A percentile compares a stretch with the other conserved stretches of the same genome.
Evolutionary conservation across 2,888 invertebrate genomes (phyloP).

Genomic region (Lymantria monacha): DNA sequence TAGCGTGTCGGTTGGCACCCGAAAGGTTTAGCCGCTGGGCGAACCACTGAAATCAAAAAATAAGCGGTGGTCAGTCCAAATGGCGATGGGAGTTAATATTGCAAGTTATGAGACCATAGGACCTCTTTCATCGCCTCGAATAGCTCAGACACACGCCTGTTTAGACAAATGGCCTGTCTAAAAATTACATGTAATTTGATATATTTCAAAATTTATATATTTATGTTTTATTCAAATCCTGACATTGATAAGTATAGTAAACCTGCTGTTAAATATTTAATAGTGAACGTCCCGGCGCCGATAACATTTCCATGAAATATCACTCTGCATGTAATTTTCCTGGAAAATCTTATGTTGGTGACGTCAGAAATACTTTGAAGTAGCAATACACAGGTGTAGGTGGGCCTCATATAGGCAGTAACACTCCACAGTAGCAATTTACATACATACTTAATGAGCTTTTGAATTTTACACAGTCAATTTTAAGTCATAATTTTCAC

Average conservation of each 20-base stretch:
- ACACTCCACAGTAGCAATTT: constrained; percentile 20
- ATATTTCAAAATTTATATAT: too few relatives aligned
- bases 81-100: too few relatives aligned
- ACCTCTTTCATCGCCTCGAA: too few relatives aligned
- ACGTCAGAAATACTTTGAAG: constrained; percentile 14
- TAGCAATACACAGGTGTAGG: constrained; percentile 25
- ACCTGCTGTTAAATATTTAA: constrained; percentile 56
- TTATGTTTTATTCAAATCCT: constrained; percentile 39
- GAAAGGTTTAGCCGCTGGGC: too few relatives aligned
- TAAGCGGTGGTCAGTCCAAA: too few relatives aligned
- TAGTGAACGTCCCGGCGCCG: constrained; percentile 23
- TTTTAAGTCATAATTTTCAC: neutral
- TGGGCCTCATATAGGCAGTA: constrained; percentile 17
- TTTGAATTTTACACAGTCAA: constrained; percentile 1
- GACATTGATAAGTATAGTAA: constrained; percentile 60
- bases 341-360: constrained; percentile 16
- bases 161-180: too few relatives aligned
- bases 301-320: constrained; percentile 46
- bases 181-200: too few relatives aligned
- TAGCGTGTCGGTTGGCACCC: too few relatives aligned
- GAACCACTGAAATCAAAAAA: too few relatives aligned
- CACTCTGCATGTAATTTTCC: constrained; percentile 25
- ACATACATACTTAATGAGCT: constrained; percentile 27
- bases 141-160: too few relatives aligned
- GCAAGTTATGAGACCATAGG: too few relatives aligned